Conservation (phyloP, 2,113 vertebrate species). For the Vidua macroura region DNA sequence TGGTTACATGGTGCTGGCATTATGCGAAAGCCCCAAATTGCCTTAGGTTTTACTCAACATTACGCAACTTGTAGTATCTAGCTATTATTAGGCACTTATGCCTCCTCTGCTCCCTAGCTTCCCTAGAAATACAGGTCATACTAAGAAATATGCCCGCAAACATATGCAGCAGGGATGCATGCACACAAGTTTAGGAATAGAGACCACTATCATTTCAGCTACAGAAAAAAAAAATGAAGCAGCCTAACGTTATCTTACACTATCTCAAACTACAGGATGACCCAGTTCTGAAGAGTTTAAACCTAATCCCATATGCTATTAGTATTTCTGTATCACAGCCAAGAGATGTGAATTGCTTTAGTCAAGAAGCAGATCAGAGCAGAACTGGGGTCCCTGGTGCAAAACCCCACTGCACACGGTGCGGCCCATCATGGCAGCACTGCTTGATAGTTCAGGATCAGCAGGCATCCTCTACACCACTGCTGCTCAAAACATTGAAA, state of each 20-base stretch:
- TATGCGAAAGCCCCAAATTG: not conserved
- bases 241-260: not conserved
- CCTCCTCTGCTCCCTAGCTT: not conserved
- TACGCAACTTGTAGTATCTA: not conserved
- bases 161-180: not conserved
- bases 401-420: accelerated
- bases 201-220: not conserved
- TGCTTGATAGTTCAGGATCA: not conserved
- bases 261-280: not conserved
- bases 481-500: not conserved
- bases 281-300: conserved; percentile 9
- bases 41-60: not conserved
- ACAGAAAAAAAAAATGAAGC: not conserved
- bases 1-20: not conserved
- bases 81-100: not conserved
- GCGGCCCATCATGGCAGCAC: accelerated
- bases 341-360: not conserved
- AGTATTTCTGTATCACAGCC: not conserved
- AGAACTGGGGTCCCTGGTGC: not conserved
- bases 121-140: not conserved
- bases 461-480: not conserved
- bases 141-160: not conserved
- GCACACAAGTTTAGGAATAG: not conserved
- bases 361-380: not conserved
- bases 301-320: not conserved